A percentile compares a stretch with the other conserved stretches of the same genome.
Evolutionary conservation across 2,888 invertebrate species (phyloP).

Genomic region (Hybos culiciformis): DNA sequence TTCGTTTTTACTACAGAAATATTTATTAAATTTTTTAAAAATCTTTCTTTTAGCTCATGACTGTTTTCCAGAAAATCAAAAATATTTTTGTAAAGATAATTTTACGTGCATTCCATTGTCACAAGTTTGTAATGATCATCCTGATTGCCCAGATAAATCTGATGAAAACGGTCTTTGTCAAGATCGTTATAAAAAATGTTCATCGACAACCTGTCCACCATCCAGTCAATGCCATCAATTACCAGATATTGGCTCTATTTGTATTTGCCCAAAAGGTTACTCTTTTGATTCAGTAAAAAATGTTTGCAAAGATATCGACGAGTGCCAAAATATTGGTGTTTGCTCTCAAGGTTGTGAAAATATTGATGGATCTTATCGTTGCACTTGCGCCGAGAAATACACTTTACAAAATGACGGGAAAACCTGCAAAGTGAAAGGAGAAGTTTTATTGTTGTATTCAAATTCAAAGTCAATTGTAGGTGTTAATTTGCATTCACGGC

Average conservation of each 20-base stretch:
- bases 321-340: constrained; percentile 46
- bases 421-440: constrained; percentile 43
- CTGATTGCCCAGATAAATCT: constrained; percentile 46
- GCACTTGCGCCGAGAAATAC: constrained; percentile 49
- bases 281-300: constrained; percentile 18
- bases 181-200: constrained; percentile 19
- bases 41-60: constrained; percentile 16
- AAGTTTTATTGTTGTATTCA: constrained; percentile 55
- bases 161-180: constrained; percentile 43
- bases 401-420: constrained; percentile 37
- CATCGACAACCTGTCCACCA: constrained; percentile 24
- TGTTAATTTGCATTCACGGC: constrained; percentile 43
- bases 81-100: constrained; percentile 42
- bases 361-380: constrained; percentile 42
- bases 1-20: background rate
- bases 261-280: constrained; percentile 42
- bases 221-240: constrained; percentile 34
- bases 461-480: constrained; percentile 51
- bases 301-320: constrained; percentile 42
- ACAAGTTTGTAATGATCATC: constrained; percentile 41
- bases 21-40: background rate
- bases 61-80: constrained; percentile 38
- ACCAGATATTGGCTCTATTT: constrained; percentile 39
- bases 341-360: constrained; percentile 61
- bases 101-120: constrained; percentile 40